Conservation (phyloP, 2,797 vertebrate species). For the Pelobates cultripes region DNA sequence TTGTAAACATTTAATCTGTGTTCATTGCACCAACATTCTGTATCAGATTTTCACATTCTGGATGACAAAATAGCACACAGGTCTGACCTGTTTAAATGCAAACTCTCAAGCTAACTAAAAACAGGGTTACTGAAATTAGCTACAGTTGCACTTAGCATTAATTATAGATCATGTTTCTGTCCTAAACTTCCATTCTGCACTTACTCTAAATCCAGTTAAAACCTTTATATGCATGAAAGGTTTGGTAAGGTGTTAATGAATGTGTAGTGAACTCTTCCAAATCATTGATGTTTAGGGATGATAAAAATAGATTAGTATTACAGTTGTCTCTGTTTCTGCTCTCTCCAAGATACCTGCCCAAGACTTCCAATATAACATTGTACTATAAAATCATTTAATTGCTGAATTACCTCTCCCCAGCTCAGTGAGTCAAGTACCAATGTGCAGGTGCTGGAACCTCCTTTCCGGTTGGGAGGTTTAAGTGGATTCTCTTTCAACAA, state of each 20-base stretch:
- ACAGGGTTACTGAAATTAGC: conserved; percentile 31
- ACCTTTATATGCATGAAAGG: neutral
- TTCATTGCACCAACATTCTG: neutral
- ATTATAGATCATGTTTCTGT: conserved; percentile 40
- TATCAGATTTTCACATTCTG: conserved; percentile 1
- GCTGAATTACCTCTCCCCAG: too few relatives aligned
- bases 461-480: too few relatives aligned
- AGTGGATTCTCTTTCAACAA: too few relatives aligned
- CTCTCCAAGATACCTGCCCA: too few relatives aligned
- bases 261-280: neutral
- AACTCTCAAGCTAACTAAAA: conserved; percentile 29
- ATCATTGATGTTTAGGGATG: neutral
- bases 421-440: too few relatives aligned
- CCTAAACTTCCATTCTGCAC: conserved; percentile 7
- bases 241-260: conserved; percentile 3
- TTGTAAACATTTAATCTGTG: too few relatives aligned
- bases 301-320: conserved; percentile 7
- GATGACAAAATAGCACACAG: conserved; percentile 20
- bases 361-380: too few relatives aligned
- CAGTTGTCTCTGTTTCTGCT: neutral
- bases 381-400: too few relatives aligned
- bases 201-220: conserved; percentile 20
- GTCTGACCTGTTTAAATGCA: conserved; percentile 12
- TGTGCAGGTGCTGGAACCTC: too few relatives aligned
- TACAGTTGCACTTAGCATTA: conserved; percentile 42